Percentiles rank a stretch among this genome's conserved stretches.
Conservation (phyloP, 2,888 invertebrate species). For the Pteria penguin region DNA sequence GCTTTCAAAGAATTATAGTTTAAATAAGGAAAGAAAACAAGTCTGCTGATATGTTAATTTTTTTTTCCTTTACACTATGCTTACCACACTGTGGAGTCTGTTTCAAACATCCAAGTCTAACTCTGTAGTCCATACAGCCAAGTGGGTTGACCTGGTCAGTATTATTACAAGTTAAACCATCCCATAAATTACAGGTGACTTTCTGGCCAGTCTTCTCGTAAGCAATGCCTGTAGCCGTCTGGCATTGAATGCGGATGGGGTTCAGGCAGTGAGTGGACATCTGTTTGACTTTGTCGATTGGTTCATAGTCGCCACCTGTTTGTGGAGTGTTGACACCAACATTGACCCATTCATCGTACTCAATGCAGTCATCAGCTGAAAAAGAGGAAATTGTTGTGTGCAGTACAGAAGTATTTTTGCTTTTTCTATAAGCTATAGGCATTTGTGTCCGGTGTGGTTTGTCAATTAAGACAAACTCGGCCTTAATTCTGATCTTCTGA, state of each 20-base stretch:
- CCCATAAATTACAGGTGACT: slow-evolving; percentile 82
- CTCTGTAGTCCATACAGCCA: slow-evolving; percentile 69
- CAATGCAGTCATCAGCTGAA: slow-evolving; percentile 65
- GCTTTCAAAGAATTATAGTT: no score
- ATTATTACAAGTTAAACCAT: slow-evolving; percentile 86
- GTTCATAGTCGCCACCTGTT: slow-evolving; percentile 70
- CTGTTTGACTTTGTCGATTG: slow-evolving; percentile 65
- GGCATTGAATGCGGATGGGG: slow-evolving; percentile 74
- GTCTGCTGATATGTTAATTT: no score
- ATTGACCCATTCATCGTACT: slow-evolving; percentile 75
- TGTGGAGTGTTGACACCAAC: slow-evolving; percentile 63
- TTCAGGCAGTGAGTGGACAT: slow-evolving; percentile 59
- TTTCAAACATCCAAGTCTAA: slow-evolving; percentile 67
- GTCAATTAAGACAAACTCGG: no score
- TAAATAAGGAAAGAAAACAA: no score
- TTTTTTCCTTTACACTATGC: slow-evolving; percentile 36
- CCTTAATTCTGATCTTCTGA: no score
- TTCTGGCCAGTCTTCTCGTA: slow-evolving; percentile 64
- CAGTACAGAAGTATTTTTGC: no score
- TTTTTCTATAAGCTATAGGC: no score
- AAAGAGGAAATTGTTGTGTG: no score
- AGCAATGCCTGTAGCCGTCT: slow-evolving; percentile 63
- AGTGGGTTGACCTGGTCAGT: slow-evolving; percentile 55
- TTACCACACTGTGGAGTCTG: slow-evolving; percentile 67
- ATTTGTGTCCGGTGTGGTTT: no score